These are phyloP conservation scores for Scaptomyza parva DNA, from an alignment of 2,888 invertebrate genomes.

Conservation along the genomic window DNA sequence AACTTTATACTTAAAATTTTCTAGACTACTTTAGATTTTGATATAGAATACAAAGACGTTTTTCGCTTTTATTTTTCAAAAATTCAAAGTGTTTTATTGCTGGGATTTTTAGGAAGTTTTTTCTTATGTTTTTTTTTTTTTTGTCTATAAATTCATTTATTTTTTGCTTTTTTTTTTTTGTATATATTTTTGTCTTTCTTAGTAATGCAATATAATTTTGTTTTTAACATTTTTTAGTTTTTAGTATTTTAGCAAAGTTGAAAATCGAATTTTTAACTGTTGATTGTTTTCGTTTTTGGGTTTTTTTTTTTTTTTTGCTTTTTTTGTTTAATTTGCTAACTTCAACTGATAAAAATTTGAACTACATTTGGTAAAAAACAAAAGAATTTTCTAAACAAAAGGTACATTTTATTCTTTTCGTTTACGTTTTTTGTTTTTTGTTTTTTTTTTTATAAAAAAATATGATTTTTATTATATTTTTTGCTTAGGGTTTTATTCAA, in stretches of 20 bases:
- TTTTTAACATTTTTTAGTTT: slow-evolving; percentile 37
- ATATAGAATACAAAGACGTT: not conserved
- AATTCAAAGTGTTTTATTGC: slow-evolving; percentile 59
- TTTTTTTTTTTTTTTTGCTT: slow-evolving; percentile 3
- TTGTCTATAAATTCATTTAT: slow-evolving; percentile 71
- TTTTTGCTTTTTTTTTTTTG: slow-evolving; percentile 34
- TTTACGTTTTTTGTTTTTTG: slow-evolving; percentile 9
- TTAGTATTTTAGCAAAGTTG: slow-evolving; percentile 52
- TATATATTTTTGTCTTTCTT: slow-evolving; percentile 29
- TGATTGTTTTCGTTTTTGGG: slow-evolving; percentile 51
- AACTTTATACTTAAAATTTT: not conserved
- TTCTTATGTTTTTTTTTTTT: slow-evolving; percentile 48
- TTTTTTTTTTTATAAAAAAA: slow-evolving; percentile 47
- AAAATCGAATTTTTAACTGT: slow-evolving; percentile 56
- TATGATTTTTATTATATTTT: slow-evolving; percentile 38
- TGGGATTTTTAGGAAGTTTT: slow-evolving; percentile 69
- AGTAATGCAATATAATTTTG: slow-evolving; percentile 55
- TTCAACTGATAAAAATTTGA: slow-evolving; percentile 54
- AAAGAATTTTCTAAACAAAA: slow-evolving; percentile 46
- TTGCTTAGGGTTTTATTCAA: slow-evolving; percentile 50
- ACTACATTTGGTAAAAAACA: slow-evolving; percentile 34
- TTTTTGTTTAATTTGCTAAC: slow-evolving; percentile 19
- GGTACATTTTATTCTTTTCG: slow-evolving; percentile 55
- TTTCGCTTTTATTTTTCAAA: slow-evolving; percentile 48
- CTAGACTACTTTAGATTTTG: not conserved